phyloP scores from a whole-genome alignment of 2,113 vertebrate species.

The Passer montanus region DNA sequence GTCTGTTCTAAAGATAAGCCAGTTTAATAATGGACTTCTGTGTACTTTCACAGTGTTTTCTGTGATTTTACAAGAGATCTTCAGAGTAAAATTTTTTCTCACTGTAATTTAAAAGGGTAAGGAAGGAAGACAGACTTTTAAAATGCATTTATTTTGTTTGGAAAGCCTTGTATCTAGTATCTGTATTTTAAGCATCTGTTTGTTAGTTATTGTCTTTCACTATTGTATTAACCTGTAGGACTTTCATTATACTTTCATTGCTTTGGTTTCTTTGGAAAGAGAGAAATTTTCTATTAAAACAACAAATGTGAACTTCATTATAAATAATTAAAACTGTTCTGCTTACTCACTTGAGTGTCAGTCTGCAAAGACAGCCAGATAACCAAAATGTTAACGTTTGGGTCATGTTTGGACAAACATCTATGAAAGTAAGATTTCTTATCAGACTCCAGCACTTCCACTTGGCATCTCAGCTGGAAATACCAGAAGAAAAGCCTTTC shows the following conservation, averaged over 20 bases:
- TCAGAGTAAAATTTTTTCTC: not conserved
- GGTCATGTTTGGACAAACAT: not conserved
- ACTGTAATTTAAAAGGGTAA: not conserved
- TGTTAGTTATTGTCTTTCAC: not conserved
- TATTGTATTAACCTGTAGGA: not conserved
- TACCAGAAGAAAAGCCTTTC: constrained; percentile 35
- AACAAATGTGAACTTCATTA: not conserved
- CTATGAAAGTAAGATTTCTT: not conserved
- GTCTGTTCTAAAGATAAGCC: not conserved
- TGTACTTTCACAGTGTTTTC: not conserved
- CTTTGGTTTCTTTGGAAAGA: not conserved
- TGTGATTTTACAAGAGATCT: not conserved
- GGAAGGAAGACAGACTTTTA: not conserved
- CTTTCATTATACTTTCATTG: not conserved
- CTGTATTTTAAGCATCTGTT: not conserved
- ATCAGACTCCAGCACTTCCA: constrained; percentile 41
- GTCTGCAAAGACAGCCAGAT: not conserved
- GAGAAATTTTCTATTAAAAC: not conserved
- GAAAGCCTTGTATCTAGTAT: not conserved
- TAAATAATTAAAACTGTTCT: not conserved
- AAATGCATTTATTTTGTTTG: not conserved
- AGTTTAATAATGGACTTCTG: not conserved
- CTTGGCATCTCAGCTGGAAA: constrained; percentile 51
- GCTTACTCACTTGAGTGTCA: not conserved
- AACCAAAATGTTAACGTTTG: not conserved